A percentile compares a stretch with the other conserved stretches of the same genome.
Evolutionary conservation across 2,797 vertebrate genomes (phyloP).

Genomic region (Emydoidea blandingii): DNA sequence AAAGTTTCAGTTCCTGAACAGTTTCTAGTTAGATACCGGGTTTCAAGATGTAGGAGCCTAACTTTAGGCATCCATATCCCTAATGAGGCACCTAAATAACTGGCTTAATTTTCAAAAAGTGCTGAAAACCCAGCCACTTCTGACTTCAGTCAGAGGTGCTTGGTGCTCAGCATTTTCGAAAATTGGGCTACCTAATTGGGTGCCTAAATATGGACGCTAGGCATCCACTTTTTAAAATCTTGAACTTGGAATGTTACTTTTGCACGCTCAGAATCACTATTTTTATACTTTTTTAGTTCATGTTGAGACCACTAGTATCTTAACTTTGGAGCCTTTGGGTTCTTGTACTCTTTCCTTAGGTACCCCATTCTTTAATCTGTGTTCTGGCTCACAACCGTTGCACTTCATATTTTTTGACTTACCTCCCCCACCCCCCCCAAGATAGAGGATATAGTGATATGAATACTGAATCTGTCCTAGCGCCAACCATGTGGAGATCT

Average conservation of each 20-base stretch:
- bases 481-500: accelerated
- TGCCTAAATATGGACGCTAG: accelerated
- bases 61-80: too few species aligned
- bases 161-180: neutral
- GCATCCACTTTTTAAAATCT: accelerated
- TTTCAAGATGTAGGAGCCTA: too few species aligned
- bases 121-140: neutral
- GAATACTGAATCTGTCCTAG: neutral
- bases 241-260: neutral
- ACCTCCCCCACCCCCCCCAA: neutral
- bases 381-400: neutral
- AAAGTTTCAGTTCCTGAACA: too few species aligned
- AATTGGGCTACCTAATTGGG: neutral
- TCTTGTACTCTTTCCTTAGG: neutral
- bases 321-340: neutral
- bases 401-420: neutral
- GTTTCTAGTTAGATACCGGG: too few species aligned
- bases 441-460: neutral
- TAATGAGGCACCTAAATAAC: neutral
- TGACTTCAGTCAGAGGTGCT: neutral
- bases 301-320: neutral
- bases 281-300: neutral
- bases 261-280: neutral
- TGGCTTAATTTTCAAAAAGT: neutral
- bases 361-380: neutral